A percentile compares a stretch with the other conserved stretches of the same genome.
These are phyloP conservation scores for Caenorhabditis sulstoni DNA, from an alignment of 2,888 invertebrate genomes.

Conservation along the genomic window DNA sequence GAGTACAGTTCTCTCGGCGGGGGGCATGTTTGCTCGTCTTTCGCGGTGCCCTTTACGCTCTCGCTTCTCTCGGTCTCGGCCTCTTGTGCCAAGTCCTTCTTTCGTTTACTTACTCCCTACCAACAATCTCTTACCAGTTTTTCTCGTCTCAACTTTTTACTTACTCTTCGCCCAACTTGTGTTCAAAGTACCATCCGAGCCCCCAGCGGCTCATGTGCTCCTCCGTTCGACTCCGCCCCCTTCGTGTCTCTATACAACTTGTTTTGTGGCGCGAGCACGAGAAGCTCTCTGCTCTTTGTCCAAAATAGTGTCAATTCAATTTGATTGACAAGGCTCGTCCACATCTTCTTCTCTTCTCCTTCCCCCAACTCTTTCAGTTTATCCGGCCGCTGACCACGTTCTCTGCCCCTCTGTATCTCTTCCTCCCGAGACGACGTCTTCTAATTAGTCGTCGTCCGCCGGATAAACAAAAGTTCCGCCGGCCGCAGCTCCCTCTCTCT, in stretches of 20 bases:
- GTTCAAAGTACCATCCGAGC: conserved; percentile 48
- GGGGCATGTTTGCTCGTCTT: conserved; percentile 49
- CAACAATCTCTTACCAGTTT: conserved; percentile 50
- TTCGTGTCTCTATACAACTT: conserved; percentile 32
- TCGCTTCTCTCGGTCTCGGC: conserved; percentile 36
- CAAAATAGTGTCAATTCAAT: conserved; percentile 61
- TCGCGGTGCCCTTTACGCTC: conserved; percentile 45
- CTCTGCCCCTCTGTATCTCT: not conserved
- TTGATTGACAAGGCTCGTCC: conserved; percentile 59
- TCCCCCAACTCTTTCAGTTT: conserved; percentile 29
- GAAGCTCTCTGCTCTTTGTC: conserved; percentile 48
- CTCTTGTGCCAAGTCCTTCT: conserved; percentile 46
- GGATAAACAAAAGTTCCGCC: too few relatives aligned
- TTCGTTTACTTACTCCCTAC: conserved; percentile 41
- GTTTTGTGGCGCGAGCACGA: conserved; percentile 22
- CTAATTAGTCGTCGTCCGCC: too few relatives aligned
- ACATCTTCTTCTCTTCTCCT: conserved; percentile 30
- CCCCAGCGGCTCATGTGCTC: not conserved
- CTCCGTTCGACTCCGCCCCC: conserved; percentile 19
- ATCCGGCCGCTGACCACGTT: conserved; percentile 10
- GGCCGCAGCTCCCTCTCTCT: too few relatives aligned
- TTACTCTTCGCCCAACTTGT: conserved; percentile 23
- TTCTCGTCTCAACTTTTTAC: conserved; percentile 40
- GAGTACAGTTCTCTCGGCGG: conserved; percentile 32
- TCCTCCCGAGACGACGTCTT: too few relatives aligned